These are phyloP conservation scores for Celastrina argiolus DNA, from an alignment of 2,888 invertebrate species.

Conservation along the genomic window DNA sequence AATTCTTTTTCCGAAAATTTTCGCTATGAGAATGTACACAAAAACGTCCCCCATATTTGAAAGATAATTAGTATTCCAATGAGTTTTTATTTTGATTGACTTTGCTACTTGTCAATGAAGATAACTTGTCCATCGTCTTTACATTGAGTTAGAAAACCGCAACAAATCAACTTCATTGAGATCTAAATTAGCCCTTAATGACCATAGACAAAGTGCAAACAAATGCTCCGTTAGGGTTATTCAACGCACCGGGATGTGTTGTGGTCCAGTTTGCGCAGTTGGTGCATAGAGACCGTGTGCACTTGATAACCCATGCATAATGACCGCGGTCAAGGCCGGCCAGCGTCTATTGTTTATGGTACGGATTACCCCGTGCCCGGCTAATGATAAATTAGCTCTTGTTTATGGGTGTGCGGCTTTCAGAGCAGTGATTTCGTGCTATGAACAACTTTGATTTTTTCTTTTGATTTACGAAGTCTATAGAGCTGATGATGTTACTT, in stretches of 20 bases:
- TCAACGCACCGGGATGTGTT: background rate
- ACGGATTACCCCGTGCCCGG: background rate
- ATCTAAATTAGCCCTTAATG: background rate
- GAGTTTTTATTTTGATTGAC: no score
- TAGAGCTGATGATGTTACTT: no score
- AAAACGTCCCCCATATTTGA: no score
- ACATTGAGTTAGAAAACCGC: no score
- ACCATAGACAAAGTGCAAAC: background rate
- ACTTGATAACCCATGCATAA: constrained; percentile 9
- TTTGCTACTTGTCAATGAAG: no score
- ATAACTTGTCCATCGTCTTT: no score
- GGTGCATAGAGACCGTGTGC: background rate
- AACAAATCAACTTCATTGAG: background rate
- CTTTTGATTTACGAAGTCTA: background rate
- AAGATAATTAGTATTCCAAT: no score
- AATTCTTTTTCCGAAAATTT: background rate
- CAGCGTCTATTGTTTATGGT: constrained; percentile 9
- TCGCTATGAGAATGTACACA: no score
- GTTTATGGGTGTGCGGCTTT: background rate
- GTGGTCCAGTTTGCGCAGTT: constrained; percentile 11
- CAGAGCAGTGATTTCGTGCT: background rate
- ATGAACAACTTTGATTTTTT: background rate
- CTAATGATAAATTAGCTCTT: constrained; percentile 5
- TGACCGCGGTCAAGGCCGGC: constrained; percentile 15
- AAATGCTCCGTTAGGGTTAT: background rate